Conservation (phyloP, 2,113 vertebrate species). For the Eupsittula cactorum region DNA sequence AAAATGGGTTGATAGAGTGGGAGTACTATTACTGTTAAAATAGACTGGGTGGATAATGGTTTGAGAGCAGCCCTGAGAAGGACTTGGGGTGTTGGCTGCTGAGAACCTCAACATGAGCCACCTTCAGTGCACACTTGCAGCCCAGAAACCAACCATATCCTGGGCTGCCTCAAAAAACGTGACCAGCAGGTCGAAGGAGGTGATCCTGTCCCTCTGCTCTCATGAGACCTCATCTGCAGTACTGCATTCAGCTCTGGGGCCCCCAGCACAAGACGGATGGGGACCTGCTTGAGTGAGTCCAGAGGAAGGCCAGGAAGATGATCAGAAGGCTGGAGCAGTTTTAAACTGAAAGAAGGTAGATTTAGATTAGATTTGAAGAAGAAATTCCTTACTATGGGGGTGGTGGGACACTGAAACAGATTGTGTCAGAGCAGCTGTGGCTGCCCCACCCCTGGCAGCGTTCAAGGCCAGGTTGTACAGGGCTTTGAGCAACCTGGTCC, state of each 20-base stretch:
- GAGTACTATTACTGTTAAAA: background rate
- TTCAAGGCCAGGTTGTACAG: background rate
- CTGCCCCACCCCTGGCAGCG: background rate
- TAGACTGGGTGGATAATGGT: background rate
- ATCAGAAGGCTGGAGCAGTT: background rate
- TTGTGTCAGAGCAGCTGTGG: background rate
- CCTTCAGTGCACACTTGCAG: background rate
- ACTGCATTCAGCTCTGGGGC: background rate
- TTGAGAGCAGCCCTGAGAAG: background rate
- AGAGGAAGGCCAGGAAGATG: background rate
- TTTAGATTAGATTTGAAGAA: background rate
- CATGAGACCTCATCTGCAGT: background rate
- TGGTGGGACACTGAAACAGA: background rate
- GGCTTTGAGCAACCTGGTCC: background rate
- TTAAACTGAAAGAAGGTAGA: background rate
- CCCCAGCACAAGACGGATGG: background rate
- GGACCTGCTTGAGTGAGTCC: background rate
- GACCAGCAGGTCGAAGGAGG: background rate
- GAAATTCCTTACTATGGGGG: background rate
- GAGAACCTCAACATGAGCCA: background rate
- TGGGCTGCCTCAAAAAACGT: background rate
- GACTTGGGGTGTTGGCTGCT: background rate
- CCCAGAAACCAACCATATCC: background rate
- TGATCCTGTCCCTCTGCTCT: background rate
- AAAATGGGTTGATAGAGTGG: background rate